A percentile compares a stretch with the other conserved stretches of the same genome.
phyloP scores from a whole-genome alignment of 2,888 invertebrate species.

The Cylindroiulus punctatus region DNA sequence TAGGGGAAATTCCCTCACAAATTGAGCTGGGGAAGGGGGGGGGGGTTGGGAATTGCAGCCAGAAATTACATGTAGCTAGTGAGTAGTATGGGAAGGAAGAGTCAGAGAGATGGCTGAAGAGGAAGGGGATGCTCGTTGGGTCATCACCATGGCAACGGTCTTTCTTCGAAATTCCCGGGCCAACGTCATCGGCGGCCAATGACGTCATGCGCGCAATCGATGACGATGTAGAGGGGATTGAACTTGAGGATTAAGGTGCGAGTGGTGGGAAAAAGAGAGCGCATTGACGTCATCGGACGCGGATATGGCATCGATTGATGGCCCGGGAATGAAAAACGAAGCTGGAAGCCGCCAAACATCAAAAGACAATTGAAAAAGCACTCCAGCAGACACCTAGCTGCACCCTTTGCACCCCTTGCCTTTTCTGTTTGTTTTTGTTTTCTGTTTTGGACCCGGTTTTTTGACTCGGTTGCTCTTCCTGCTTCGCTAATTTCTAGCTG shows the following conservation, averaged over 20 bases:
- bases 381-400: neutral
- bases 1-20: neutral
- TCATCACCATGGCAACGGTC: slow-evolving; percentile 34
- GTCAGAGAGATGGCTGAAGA: slow-evolving; percentile 14
- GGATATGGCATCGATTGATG: slow-evolving; percentile 40
- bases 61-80: too few relatives aligned
- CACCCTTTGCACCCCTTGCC: neutral
- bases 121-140: neutral
- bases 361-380: slow-evolving; percentile 10
- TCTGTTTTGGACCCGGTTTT: slow-evolving; percentile 10
- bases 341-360: slow-evolving; percentile 12
- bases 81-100: neutral
- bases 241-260: slow-evolving; percentile 47
- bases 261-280: slow-evolving; percentile 24
- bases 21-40: neutral
- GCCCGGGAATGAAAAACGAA: slow-evolving; percentile 9
- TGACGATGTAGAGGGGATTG: slow-evolving; percentile 50
- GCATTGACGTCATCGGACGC: slow-evolving; percentile 52
- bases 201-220: slow-evolving; percentile 18
- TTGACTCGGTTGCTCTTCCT: neutral
- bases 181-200: neutral
- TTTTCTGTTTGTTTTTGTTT: neutral
- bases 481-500: neutral
- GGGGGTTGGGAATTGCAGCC: neutral
- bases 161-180: slow-evolving; percentile 46